Evolutionary conservation across 1,140 invertebrate genomes (phyloP), one percentile per base, ranked within the genome.

Genomic region (Lepidostoma basale): DNA sequence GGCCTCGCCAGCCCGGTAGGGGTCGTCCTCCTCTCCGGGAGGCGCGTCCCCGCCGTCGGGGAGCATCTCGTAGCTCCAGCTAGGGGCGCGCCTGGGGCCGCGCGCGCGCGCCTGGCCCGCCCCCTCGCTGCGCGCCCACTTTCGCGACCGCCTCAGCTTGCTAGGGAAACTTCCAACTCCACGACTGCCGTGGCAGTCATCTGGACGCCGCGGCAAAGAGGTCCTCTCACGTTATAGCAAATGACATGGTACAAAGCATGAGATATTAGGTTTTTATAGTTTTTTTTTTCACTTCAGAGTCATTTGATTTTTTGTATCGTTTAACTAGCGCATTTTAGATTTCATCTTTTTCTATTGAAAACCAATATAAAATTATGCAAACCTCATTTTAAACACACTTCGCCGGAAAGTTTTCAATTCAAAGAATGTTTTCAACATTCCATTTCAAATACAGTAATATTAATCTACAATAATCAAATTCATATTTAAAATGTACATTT

Each of bases 31-130:
- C 68, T 79, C 79, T 5, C 77, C 79, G 10, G 25, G 77, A 77
- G 44, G 79, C 12, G 78, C 79, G 68, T 54, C 49, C 8, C 65
- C 65, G 54, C 52, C 36, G 52, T 67, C 65, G 20, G 84, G 82
- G 59, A 87, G 73, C 74, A 85, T 85, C 70, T 85, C 85, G 78
- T 86, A 86, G 63, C 82, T 80, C 85, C 85, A 86, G 64, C 74
- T 66, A 8, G 66, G 73, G 65, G 65, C 74, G 56, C 71, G 73
- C 75, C 77, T 68, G 60, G 70, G 73, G 74, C 81, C 49, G 79
- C 77, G 74, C 74, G 73, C 44, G 67, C 54, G 73, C 81, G 54
- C 74, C 74, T 73, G 74, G 75, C 74, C 75, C 76, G 67, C 74
- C 76, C 71, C 74, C 78, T 56, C 54, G 62, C 76, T 76, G 74